Conservation (phyloP, 2,113 vertebrate species). For the Patagioenas fasciata region DNA sequence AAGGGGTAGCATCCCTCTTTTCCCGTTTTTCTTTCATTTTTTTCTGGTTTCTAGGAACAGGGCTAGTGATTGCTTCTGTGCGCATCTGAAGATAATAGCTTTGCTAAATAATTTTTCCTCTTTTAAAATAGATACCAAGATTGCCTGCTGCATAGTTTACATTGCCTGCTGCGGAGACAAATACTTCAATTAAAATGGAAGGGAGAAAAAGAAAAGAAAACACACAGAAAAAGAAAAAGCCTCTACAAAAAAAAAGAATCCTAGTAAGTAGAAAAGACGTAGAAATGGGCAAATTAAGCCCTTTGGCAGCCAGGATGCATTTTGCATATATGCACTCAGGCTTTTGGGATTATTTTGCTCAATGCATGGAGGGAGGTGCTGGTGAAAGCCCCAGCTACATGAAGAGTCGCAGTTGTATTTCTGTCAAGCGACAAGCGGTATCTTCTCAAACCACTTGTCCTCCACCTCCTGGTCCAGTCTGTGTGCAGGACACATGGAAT, state of each 20-base stretch:
- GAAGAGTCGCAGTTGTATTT: not conserved
- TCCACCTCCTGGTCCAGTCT: not conserved
- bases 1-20: not conserved
- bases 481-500: not conserved
- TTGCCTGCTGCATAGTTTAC: slow-evolving; percentile 64
- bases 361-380: not conserved
- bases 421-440: not conserved
- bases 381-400: not conserved
- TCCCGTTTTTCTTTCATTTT: not conserved
- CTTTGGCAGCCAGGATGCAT: not conserved
- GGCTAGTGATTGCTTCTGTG: slow-evolving; percentile 42
- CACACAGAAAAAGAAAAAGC: not conserved
- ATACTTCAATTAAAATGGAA: slow-evolving; percentile 55
- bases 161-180: slow-evolving; percentile 72
- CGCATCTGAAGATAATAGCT: slow-evolving; percentile 66
- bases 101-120: slow-evolving; percentile 60
- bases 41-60: not conserved
- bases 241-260: slow-evolving; percentile 1
- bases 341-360: not conserved
- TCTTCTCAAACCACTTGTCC: not conserved
- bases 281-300: not conserved
- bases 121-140: slow-evolving; percentile 61
- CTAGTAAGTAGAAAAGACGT: not conserved
- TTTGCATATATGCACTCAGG: not conserved
- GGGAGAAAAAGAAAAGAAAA: not conserved